A percentile compares a stretch with the other conserved stretches of the same genome.
Evolutionary conservation across 2,888 invertebrate genomes (phyloP).

Genomic region (Platycheirus rosarum): DNA sequence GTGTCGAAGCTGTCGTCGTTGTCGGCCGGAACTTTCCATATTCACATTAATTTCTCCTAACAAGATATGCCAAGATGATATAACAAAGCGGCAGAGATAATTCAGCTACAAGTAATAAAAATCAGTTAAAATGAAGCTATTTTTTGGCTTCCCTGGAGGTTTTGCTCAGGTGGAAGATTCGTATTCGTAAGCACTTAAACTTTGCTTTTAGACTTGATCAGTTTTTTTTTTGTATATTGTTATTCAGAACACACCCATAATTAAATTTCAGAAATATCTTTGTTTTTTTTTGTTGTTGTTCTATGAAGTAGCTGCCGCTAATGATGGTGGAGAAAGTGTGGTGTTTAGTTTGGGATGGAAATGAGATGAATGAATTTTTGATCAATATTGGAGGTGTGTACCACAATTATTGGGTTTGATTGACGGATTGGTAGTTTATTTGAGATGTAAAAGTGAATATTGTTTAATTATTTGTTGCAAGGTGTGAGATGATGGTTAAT

Average conservation of each 20-base stretch:
- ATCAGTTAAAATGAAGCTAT: slow-evolving; percentile 16
- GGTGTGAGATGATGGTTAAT: neutral
- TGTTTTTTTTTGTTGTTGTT: neutral
- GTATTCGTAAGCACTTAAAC: slow-evolving; percentile 38
- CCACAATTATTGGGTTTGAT: neutral
- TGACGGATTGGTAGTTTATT: slow-evolving; percentile 15
- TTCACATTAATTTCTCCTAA: slow-evolving; percentile 57
- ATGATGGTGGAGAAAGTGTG: slow-evolving; percentile 51
- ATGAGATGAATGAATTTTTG: slow-evolving; percentile 32
- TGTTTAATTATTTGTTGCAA: neutral
- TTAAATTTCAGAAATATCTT: slow-evolving; percentile 53
- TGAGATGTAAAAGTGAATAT: neutral
- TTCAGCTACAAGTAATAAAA: slow-evolving; percentile 40
- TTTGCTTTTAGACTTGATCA: slow-evolving; percentile 21
- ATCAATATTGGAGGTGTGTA: slow-evolving; percentile 7
- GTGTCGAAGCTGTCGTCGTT: slow-evolving; percentile 7
- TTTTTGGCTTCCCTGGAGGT: neutral
- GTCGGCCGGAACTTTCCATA: slow-evolving; percentile 63
- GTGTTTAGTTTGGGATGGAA: slow-evolving; percentile 21
- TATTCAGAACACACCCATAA: slow-evolving; percentile 53
- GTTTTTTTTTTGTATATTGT: slow-evolving; percentile 10
- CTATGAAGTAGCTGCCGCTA: slow-evolving; percentile 6
- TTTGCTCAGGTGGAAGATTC: slow-evolving; percentile 41
- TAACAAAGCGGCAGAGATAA: slow-evolving; percentile 34
- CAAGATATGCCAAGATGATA: slow-evolving; percentile 57